Base-by-base conservation (phyloP, 1,140 invertebrate genomes). In the Lepidotrigona ventralis region DNA sequence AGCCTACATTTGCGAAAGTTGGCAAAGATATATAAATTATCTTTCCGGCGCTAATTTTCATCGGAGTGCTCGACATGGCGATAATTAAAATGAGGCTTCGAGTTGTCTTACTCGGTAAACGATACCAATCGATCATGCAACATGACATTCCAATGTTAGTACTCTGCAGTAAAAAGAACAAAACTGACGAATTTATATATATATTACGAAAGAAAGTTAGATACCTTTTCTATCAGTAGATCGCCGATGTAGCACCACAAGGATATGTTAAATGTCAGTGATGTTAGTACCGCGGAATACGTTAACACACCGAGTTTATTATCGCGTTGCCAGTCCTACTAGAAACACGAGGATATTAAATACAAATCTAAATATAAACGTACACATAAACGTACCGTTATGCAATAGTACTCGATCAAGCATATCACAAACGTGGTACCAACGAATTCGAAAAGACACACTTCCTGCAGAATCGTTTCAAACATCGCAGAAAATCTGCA, bases 221-320 rank as follows among this genome's bases (percentile, higher is more conserved):
- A 0, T 89, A 92, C 91, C 85, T 91, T 84, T 74, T 90, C 79
- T 21, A 85, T 84, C 0, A 91, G 73, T 29, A 90, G 64, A n/a
- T 92, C 87, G 5, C 90, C 90, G 29, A 92, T 90, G 21, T 88
- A 86, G 21, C 91, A 91, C 33, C 90, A 90, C 56, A 92, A 89
- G 53, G 88, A 91, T 53, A 91, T 86, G 82, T 92, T 91, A 46
- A 91, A 89, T 1, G 77, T 88, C n/a, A 90, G 81, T 15, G 90
- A 90, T 54, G 88, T 56, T 0, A 92, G 39, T n/a, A 91, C 29
- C 53, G 88, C 58, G 21, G 73, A 80, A 33, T 90, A 90, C 14
- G 70, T 83, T 29, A 64, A 64, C 26, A 90, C 56, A 21, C 80
- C 29, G 60, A 89, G n/a, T 15, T 23, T 83, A 83, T 91, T 79